Conservation (phyloP, 2,888 invertebrate species). For the Andrena marginata region DNA sequence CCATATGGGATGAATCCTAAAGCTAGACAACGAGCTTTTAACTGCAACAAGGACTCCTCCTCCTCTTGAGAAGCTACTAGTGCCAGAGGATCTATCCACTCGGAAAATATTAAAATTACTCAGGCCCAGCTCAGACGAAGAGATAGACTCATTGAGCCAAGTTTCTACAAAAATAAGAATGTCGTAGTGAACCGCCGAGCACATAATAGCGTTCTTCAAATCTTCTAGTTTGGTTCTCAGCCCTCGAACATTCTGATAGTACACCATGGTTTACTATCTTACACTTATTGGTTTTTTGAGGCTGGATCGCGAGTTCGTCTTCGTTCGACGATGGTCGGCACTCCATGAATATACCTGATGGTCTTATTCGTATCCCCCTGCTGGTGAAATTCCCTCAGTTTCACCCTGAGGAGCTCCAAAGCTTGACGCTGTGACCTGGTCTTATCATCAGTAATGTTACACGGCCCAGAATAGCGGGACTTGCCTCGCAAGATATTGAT, state of each 20-base stretch:
- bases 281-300: background rate
- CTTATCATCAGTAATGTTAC: too few relatives aligned
- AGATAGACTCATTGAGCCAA: background rate
- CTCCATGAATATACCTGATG: background rate
- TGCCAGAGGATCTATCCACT: background rate
- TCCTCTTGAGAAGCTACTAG: background rate
- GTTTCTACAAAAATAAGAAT: background rate
- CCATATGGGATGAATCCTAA: too few relatives aligned
- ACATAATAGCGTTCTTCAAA: background rate
- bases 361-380: background rate
- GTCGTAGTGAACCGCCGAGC: background rate
- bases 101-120: constrained; percentile 1
- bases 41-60: too few relatives aligned
- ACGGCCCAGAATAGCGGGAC: too few relatives aligned
- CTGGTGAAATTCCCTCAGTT: background rate
- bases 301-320: background rate
- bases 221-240: constrained; percentile 1
- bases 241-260: constrained; percentile 1
- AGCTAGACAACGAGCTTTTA: too few relatives aligned
- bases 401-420: background rate
- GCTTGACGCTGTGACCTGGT: background rate
- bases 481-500: too few relatives aligned
- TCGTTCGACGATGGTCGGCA: background rate
- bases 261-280: too few relatives aligned
- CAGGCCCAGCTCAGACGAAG: constrained; percentile 1